Evolutionary conservation across 1,140 invertebrate genomes (phyloP).

Genomic region (Drosophila arizonae): DNA sequence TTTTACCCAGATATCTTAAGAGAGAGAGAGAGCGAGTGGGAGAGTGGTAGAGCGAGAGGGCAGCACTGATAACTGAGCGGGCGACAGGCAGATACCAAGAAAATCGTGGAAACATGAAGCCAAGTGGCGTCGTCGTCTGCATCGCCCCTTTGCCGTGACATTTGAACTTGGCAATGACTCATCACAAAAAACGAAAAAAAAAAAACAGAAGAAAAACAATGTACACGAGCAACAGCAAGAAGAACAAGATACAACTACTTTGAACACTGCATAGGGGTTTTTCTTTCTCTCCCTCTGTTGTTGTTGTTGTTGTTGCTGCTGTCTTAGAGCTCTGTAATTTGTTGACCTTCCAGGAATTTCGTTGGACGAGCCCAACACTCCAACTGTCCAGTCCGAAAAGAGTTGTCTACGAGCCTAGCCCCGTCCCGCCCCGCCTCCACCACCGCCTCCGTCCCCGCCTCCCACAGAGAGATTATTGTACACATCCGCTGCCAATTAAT

Average conservation of each 20-base stretch:
- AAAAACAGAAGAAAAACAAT: not conserved
- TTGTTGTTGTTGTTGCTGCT: not conserved
- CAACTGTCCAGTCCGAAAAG: not conserved
- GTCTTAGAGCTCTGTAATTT: conserved; percentile 23
- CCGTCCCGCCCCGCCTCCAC: not conserved
- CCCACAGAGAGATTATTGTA: conserved; percentile 6
- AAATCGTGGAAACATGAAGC: conserved; percentile 43
- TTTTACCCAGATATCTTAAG: conserved; percentile 28
- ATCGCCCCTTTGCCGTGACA: conserved; percentile 47
- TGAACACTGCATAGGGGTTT: conserved; percentile 23
- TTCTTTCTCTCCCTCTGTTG: not conserved
- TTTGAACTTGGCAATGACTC: conserved; percentile 68
- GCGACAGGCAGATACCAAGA: conserved; percentile 31
- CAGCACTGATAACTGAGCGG: conserved; percentile 27
- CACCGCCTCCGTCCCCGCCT: not conserved
- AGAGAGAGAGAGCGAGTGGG: not conserved
- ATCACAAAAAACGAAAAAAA: conserved; percentile 43
- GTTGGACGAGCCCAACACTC: conserved; percentile 2
- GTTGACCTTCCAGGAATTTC: conserved; percentile 52
- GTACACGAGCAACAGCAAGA: not conserved
- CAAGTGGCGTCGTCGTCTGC: conserved; percentile 33
- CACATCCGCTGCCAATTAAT: conserved; percentile 44
- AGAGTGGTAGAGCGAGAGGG: not conserved
- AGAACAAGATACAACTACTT: conserved; percentile 35
- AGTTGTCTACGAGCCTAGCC: not conserved